Evolutionary conservation across 2,888 invertebrate genomes (phyloP), one percentile per base, ranked within the genome.

Genomic region (Limnephilus rhombicus): DNA sequence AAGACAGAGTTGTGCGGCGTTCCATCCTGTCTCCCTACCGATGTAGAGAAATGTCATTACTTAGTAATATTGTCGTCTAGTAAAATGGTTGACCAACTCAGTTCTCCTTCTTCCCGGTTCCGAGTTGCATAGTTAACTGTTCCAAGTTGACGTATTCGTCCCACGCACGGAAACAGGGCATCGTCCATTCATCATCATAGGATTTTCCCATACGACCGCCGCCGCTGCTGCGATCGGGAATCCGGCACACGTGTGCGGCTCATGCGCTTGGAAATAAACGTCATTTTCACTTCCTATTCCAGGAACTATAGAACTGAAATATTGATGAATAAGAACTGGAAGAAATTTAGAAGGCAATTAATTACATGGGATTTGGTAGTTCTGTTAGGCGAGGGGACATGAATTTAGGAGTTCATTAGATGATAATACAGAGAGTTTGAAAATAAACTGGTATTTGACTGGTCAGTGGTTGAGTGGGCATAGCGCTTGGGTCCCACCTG

Each of bases 221-320:
- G 80, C 53, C 45, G 82, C 80, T 45, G n/a, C 90, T 18, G 49
- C 29, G 49, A 3, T 11, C 68, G 31, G 29, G 90, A 90, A 41
- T 90, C 85, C 85, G 87, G 82, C 80, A 85, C 92, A 92, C 91
- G 90, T 92, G 92, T 90, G 86, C 53, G 68, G 24, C 68, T 68
- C 68, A 68, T 86, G 90, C 92, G 90, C 92, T 92, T 88, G 92
- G 90, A 92, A 92, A 92, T 92, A 92, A 91, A 92, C 89, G 45
- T 29, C 80, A 68, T 24, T 24, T 68, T 68, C 68, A 24, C 68
- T 68, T 24, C 18, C 68, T n/a, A 68, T 68, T 68, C 68, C 24
- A 9, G 68, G 68, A 68, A 68, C 24, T 68, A 53, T n/a, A 68
- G 24, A 24, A 68, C 18, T 24, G 68, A 68, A 68, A 68, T 53